Evolutionary conservation across 92 coral and sea anemone species (phyloP).

Genomic region (Zoanthus sansibaricus): DNA sequence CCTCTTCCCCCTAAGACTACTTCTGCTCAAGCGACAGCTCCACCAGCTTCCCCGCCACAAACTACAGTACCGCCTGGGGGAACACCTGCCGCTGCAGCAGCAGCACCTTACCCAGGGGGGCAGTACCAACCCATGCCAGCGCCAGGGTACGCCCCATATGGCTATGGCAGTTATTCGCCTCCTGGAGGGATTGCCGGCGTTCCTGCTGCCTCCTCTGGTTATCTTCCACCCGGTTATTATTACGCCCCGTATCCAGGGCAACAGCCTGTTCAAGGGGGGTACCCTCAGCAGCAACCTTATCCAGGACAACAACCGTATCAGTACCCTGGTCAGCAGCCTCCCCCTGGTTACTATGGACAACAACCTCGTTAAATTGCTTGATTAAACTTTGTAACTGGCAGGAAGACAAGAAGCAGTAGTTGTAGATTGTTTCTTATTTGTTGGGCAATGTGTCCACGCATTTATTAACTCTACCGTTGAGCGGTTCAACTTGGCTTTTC

Average conservation of each 20-base stretch:
- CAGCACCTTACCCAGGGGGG: conserved; percentile 77
- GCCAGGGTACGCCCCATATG: conserved; percentile 95
- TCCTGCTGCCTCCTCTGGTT: conserved; percentile 54
- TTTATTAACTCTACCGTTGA: background rate
- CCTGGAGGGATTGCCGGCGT: conserved; percentile 76
- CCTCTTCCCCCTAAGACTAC: conserved; percentile 83
- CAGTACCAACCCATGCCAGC: conserved; percentile 90
- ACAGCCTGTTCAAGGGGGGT: conserved; percentile 72
- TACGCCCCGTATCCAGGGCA: conserved; percentile 90
- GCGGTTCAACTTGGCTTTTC: background rate
- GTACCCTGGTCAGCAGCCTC: conserved; percentile 41
- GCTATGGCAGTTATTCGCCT: conserved; percentile 77
- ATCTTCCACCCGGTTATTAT: conserved; percentile 81
- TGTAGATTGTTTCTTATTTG: background rate
- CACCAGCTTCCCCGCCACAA: conserved; percentile 55
- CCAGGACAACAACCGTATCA: conserved; percentile 50
- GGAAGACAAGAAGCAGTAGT: background rate
- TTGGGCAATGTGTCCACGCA: background rate
- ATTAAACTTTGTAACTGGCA: background rate
- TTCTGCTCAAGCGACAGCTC: conserved; percentile 51
- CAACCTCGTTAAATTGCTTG: conserved; percentile 33
- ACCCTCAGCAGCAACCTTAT: conserved; percentile 61
- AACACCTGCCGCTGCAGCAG: conserved; percentile 67
- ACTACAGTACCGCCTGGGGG: conserved; percentile 61
- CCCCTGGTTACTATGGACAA: conserved; percentile 40